Conservation (phyloP, 2,797 vertebrate genomes). For the Xiphophorus birchmanni region DNA sequence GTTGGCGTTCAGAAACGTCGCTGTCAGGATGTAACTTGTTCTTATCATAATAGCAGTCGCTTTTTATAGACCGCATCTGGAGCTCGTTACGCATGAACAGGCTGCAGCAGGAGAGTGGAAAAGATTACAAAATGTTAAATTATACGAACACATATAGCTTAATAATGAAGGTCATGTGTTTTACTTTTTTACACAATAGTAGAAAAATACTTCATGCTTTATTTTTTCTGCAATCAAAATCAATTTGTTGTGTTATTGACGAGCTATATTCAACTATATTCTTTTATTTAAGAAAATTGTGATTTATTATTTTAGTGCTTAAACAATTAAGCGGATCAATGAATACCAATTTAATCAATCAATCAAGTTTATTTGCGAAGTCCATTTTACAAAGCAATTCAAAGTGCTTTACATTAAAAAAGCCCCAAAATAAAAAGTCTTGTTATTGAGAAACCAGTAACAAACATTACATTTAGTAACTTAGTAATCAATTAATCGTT, state of each 20-base stretch:
- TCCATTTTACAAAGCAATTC: too few relatives aligned
- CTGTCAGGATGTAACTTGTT: neutral
- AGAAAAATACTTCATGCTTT: neutral
- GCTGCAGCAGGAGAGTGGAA: neutral
- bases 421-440: too few relatives aligned
- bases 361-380: neutral
- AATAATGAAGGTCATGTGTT: too few relatives aligned
- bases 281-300: neutral
- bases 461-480: too few relatives aligned
- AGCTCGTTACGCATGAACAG: neutral
- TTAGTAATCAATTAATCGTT: too few relatives aligned
- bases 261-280: neutral
- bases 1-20: neutral
- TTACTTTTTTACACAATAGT: neutral
- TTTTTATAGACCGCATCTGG: neutral
- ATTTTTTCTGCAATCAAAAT: neutral
- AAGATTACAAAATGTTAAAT: neutral
- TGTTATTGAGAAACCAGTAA: too few relatives aligned
- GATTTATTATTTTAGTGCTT: too few relatives aligned
- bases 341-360: neutral
- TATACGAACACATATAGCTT: too few relatives aligned
- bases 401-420: too few relatives aligned
- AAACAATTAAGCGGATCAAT: too few relatives aligned
- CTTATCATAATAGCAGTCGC: neutral
- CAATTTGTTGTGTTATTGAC: neutral